phyloP scores from a whole-genome alignment of 2,797 vertebrate genomes.

The Leucoraja ocellata region DNA sequence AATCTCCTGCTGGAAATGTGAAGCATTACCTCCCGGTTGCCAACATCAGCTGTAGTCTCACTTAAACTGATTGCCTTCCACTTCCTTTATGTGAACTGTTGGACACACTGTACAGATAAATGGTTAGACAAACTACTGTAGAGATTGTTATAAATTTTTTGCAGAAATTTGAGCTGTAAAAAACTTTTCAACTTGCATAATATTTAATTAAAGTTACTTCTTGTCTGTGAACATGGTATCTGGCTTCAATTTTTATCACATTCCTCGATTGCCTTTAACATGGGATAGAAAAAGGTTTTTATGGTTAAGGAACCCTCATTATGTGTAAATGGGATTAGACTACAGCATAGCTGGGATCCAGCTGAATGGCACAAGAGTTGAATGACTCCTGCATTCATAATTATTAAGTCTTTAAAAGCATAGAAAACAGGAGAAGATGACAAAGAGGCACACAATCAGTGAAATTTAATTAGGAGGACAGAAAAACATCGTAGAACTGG shows the following conservation, averaged over 20 bases:
- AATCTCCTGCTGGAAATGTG: slow-evolving; percentile 15
- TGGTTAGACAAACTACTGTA: slow-evolving; percentile 91
- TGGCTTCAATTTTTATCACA: background rate
- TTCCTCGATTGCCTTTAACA: background rate
- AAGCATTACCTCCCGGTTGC: slow-evolving; percentile 33
- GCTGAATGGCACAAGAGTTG: background rate
- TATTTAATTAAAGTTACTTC: slow-evolving; percentile 99
- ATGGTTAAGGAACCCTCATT: background rate
- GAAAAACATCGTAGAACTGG: too few species aligned
- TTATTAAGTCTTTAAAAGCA: background rate
- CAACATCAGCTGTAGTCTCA: slow-evolving; percentile 34
- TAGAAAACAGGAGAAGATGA: too few species aligned
- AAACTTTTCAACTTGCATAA: slow-evolving; percentile 97
- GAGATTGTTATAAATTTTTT: slow-evolving; percentile 97
- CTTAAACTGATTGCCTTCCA: slow-evolving; percentile 37
- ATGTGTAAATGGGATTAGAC: background rate
- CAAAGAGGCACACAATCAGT: too few species aligned
- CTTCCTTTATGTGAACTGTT: slow-evolving; percentile 38
- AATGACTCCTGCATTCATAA: background rate
- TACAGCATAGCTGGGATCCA: background rate
- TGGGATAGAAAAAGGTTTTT: background rate
- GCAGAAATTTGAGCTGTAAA: slow-evolving; percentile 96
- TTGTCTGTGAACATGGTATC: slow-evolving; percentile 82
- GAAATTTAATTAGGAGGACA: too few species aligned
- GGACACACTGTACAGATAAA: slow-evolving; percentile 93